These are phyloP conservation scores for Drosophila pseudoananassae DNA, from an alignment of 1,140 invertebrate species.

Conservation along the genomic window DNA sequence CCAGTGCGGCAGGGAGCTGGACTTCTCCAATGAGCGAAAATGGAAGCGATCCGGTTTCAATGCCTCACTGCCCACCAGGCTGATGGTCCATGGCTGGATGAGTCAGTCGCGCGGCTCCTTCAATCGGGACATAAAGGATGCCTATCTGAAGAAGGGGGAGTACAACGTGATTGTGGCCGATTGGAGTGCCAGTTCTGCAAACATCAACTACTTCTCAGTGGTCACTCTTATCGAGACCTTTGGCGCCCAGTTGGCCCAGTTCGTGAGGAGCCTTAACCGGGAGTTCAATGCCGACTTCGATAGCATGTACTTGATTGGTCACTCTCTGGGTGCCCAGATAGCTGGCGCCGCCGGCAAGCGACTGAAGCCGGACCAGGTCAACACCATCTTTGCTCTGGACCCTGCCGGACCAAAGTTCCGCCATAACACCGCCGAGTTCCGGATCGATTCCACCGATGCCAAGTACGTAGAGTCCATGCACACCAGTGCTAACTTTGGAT, in stretches of 20 bases:
- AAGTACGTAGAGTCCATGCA: constrained; percentile 91
- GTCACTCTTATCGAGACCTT: constrained; percentile 84
- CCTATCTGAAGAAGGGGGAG: constrained; percentile 85
- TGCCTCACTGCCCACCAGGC: constrained; percentile 66
- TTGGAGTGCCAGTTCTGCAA: constrained; percentile 86
- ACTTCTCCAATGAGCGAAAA: constrained; percentile 31
- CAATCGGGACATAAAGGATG: constrained; percentile 82
- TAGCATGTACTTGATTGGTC: constrained; percentile 91
- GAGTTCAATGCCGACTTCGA: constrained; percentile 56
- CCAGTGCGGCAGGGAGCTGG: constrained; percentile 65
- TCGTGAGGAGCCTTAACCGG: constrained; percentile 58
- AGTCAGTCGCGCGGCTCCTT: constrained; percentile 79
- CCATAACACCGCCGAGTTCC: constrained; percentile 84
- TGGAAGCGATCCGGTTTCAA: constrained; percentile 57
- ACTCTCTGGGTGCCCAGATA: constrained; percentile 93
- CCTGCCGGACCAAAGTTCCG: constrained; percentile 89
- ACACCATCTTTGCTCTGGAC: constrained; percentile 89
- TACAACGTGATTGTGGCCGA: constrained; percentile 88
- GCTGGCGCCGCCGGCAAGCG: constrained; percentile 89
- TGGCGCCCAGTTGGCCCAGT: constrained; percentile 80
- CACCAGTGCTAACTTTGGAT: constrained; percentile 87
- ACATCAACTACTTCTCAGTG: constrained; percentile 85
- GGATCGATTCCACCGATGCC: constrained; percentile 88
- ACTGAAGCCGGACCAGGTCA: constrained; percentile 85
- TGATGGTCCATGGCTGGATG: constrained; percentile 83